phyloP scores from a whole-genome alignment of 2,113 vertebrate species.

The Clupea harengus region DNA sequence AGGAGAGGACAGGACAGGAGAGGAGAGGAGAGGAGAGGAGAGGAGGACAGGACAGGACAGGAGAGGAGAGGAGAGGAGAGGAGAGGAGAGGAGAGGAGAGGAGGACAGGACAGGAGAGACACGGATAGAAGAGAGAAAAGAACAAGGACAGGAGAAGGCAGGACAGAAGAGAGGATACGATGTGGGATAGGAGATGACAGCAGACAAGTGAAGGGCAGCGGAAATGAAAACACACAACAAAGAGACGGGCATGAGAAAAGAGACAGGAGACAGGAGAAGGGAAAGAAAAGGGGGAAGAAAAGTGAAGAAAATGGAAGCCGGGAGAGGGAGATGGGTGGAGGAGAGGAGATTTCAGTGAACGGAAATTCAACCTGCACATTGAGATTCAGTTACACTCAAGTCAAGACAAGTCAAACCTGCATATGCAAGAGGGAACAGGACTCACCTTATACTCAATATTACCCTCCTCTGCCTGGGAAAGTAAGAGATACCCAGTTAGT shows the following conservation, averaged over 20 bases:
- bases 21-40: neutral
- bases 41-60: neutral
- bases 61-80: neutral
- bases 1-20: neutral
- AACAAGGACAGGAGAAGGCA: neutral
- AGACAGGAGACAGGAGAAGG: neutral
- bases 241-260: neutral
- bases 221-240: too few relatives aligned
- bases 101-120: neutral
- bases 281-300: neutral
- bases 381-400: neutral
- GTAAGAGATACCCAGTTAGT: constrained; percentile 35
- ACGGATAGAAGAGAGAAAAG: too few relatives aligned
- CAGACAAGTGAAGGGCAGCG: neutral
- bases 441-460: constrained; percentile 97
- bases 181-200: neutral
- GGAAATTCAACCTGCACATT: neutral
- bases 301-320: neutral
- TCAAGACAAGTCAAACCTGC: neutral
- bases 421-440: neutral
- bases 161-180: neutral
- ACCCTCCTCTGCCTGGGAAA: constrained; percentile 90
- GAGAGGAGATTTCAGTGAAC: neutral
- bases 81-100: neutral
- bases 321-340: neutral